A percentile compares a stretch with the other conserved stretches of the same genome.
phyloP scores from a whole-genome alignment of 2,797 vertebrate species.

The Xyrichtys novacula region DNA sequence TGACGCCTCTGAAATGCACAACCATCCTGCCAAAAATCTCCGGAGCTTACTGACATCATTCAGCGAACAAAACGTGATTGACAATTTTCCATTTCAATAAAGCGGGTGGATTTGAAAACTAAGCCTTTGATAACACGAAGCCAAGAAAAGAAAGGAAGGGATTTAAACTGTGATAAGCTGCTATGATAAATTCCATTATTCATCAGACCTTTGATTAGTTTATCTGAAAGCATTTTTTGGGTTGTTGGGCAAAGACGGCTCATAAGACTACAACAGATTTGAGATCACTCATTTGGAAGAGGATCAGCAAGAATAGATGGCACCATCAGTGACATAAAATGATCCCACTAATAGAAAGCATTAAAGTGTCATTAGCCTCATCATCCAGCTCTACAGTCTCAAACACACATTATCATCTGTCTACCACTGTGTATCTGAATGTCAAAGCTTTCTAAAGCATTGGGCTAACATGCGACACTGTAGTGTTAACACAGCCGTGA shows the following conservation, averaged over 20 bases:
- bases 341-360: slow-evolving; percentile 19
- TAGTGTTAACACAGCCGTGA: slow-evolving; percentile 14
- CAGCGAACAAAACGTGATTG: slow-evolving; percentile 12
- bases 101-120: neutral
- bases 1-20: neutral
- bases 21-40: slow-evolving; percentile 18
- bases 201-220: slow-evolving; percentile 28
- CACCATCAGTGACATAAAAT: neutral
- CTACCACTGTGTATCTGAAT: no score
- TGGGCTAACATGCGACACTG: neutral
- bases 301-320: slow-evolving; percentile 10
- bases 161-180: slow-evolving; percentile 20
- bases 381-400: slow-evolving; percentile 9
- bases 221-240: slow-evolving; percentile 31
- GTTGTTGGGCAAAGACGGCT: slow-evolving; percentile 1
- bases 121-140: slow-evolving; percentile 4
- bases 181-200: slow-evolving; percentile 31
- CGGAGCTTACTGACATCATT: neutral
- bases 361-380: slow-evolving; percentile 12
- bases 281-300: slow-evolving; percentile 9
- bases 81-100: slow-evolving; percentile 36
- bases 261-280: slow-evolving; percentile 12
- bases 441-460: neutral
- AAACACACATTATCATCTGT: neutral
- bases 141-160: neutral